Percentiles rank a stretch among this genome's conserved stretches.
Evolutionary conservation across 2,888 invertebrate genomes (phyloP).

Genomic region (Cinara cedri): DNA sequence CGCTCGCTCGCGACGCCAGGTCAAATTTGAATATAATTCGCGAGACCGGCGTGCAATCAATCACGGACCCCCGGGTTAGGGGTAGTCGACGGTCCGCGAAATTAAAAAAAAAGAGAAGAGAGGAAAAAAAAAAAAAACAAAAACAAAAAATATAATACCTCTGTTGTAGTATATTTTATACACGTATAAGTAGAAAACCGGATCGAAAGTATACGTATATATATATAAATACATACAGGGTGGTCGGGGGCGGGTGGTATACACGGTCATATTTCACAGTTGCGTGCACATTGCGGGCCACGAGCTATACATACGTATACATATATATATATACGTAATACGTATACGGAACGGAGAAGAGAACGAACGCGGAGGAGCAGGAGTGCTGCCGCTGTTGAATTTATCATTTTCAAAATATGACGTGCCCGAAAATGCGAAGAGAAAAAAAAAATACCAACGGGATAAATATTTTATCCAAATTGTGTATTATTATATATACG

Average conservation of each 20-base stretch:
- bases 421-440: conserved; percentile 35
- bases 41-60: conserved; percentile 50
- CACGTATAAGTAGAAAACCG: conserved; percentile 48
- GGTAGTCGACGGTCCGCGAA: conserved; percentile 59
- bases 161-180: conserved; percentile 3
- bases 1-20: no score
- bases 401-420: conserved; percentile 51
- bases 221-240: no score
- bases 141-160: conserved; percentile 56
- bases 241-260: background rate
- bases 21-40: conserved; percentile 55
- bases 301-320: no score
- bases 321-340: no score
- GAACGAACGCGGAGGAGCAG: background rate
- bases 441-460: conserved; percentile 23
- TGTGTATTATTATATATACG: background rate
- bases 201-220: conserved; percentile 34
- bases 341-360: no score
- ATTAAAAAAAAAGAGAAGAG: conserved; percentile 57
- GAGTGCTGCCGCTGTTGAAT: conserved; percentile 4
- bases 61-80: conserved; percentile 48
- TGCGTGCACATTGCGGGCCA: conserved; percentile 46
- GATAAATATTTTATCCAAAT: conserved; percentile 32
- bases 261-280: conserved; percentile 56
- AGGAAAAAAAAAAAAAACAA: conserved; percentile 52